phyloP scores from a whole-genome alignment of 2,888 invertebrate genomes.

The Dromius quadrimaculatus region DNA sequence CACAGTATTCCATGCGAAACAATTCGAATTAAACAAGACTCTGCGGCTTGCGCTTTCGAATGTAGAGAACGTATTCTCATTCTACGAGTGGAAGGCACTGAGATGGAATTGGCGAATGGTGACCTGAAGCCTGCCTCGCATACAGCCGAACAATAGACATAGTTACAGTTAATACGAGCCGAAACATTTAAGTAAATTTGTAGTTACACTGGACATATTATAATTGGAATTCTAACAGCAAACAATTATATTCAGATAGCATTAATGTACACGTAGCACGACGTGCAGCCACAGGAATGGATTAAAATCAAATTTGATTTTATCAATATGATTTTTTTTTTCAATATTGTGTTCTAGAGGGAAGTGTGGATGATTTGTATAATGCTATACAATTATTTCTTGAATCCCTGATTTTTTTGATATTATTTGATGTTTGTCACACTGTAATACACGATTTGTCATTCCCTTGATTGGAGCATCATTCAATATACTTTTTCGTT shows the following conservation, averaged over 20 bases:
- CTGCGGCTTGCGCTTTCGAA: slow-evolving; percentile 22
- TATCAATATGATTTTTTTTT: neutral
- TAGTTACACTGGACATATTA: slow-evolving; percentile 49
- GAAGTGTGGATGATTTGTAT: no score
- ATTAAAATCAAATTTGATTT: neutral
- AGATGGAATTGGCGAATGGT: no score
- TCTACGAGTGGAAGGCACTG: slow-evolving; percentile 7
- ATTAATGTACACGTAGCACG: slow-evolving; percentile 42
- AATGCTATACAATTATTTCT: no score
- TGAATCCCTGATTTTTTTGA: no score
- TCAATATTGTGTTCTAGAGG: no score
- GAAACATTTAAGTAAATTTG: slow-evolving; percentile 50
- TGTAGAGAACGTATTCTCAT: neutral
- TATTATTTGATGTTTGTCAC: no score
- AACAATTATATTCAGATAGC: slow-evolving; percentile 50
- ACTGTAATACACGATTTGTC: no score
- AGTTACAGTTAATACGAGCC: slow-evolving; percentile 46
- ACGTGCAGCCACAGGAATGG: slow-evolving; percentile 1
- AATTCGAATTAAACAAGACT: slow-evolving; percentile 47
- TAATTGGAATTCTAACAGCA: slow-evolving; percentile 50
- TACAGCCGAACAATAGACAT: slow-evolving; percentile 45
- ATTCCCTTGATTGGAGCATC: no score
- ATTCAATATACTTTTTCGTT: no score
- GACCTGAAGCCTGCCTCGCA: slow-evolving; percentile 16
- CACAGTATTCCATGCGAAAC: slow-evolving; percentile 28